Base-by-base conservation (phyloP, 2,113 vertebrate genomes). In the human region DNA sequence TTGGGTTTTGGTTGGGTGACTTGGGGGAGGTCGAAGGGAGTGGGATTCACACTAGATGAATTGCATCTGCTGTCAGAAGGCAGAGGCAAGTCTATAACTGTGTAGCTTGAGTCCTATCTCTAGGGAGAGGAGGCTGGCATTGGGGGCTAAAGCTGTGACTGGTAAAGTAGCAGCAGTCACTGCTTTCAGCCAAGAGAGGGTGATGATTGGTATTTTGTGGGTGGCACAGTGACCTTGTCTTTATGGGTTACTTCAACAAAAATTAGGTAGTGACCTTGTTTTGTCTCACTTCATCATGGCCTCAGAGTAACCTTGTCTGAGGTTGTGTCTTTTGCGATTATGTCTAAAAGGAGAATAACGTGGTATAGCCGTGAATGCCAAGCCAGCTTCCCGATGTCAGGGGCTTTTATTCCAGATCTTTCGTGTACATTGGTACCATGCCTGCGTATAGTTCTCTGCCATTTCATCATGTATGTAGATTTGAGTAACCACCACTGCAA, bases 281-380 rank as follows among this genome's bases (percentile, higher is more conserved):
- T 79, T 20, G 25, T 73, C 61, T 96, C 3, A 4, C 55, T 89
- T 68, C 61, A 12, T 87, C 38, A 0, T 12, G 45, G 68, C 61
- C 22, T 59, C 22, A 6, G 25, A 57, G 84, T 92, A 38, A 72
- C 59, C 90, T 88, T 79, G 82, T 75, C 95, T 50, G 66, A 86
- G 82, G 52, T 52, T 27, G 50, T 22, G 8, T 55, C 94, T 79
- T 40, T 5, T 8, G 52, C 64, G 35, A 43, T 52, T 52, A 72
- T 86, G 48, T 93, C 59, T 23, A 8, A 12, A 79, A 87, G 52
- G 85, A 94, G 87, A 78, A 16, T 11, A 78, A 43, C 3, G 0
- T 23, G 50, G 9, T 40, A 6, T 0, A 50, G 16, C 64, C 8
- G 13, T 12, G 68, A 38, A 2, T 5, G n/a, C 64, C 30, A 3